Base-by-base conservation (phyloP, 2,113 vertebrate species). In the Vireo altiloquus region DNA sequence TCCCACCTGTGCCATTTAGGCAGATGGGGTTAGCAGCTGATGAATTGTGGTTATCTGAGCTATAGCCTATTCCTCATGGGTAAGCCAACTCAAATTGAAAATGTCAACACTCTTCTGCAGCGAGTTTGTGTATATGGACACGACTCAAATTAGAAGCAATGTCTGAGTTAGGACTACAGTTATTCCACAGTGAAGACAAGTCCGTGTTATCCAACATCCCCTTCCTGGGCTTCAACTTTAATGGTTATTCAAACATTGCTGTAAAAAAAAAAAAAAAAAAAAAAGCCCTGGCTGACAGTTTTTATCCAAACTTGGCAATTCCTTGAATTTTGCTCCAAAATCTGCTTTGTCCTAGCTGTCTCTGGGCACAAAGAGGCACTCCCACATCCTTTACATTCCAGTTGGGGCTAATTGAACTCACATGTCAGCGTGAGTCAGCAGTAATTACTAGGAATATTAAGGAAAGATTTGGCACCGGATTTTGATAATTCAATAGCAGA, bases 341-440 rank as follows among this genome's bases (percentile, higher is more conserved):
- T 96, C 94, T 96, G 72, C 95, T 94, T 97, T 94, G 94, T 97
- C 96, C 95, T 97, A 71, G 86, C 76, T 89, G 92, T 97, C 83
- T 95, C 94, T 95, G 95, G 92, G 95, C 91, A 95, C 95, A 96
- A 95, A 93, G 80, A 92, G 94, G 90, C 96, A 97, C 96, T 96
- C 96, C 96, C 96, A 97, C 95, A 97, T 96, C 96, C 92, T 97
- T 97, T 97, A 97, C 96, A 96, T 97, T 97, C 96, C 96, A 96
- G 33, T 82, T 95, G 91, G 92, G 65, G 72, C 89, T 97, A 96
- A 97, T 95, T 95, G 94, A 95, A 96, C 57, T 96, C 96, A 96
- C 94, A 96, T 96, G 96, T 96, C 95, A 95, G 83, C 96, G 89
- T 97, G 96, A 97, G 89, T 97, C 96, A 97, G 96, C 96, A 97